phyloP scores from a whole-genome alignment of 2,113 vertebrate genomes.

The Protobothrops mucrosquamatus region DNA sequence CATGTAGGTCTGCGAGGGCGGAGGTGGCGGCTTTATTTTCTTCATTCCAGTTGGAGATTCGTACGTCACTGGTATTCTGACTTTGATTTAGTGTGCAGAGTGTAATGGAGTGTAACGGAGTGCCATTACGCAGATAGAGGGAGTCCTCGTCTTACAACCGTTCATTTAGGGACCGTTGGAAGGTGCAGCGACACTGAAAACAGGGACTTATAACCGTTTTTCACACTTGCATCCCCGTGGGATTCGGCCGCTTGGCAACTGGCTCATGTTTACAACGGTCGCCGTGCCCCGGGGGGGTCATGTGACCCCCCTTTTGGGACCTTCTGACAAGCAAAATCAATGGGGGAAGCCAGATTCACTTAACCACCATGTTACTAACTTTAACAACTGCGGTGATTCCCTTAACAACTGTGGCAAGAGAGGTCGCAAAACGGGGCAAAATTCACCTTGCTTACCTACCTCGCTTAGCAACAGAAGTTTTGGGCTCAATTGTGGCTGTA shows the following conservation, averaged over 20 bases:
- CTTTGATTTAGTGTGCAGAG: neutral
- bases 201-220: neutral
- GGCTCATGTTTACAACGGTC: neutral
- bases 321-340: too few species aligned
- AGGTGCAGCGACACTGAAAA: neutral
- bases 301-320: neutral
- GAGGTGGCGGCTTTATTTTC: neutral
- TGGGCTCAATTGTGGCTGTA: neutral
- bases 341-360: neutral
- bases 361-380: neutral
- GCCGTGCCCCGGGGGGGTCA: neutral
- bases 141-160: neutral
- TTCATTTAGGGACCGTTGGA: neutral
- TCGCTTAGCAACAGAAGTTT: neutral
- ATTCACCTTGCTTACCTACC: neutral
- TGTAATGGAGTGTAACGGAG: too few species aligned
- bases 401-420: neutral
- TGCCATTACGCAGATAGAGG: neutral
- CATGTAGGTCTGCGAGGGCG: too few species aligned
- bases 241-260: neutral
- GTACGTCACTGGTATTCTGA: neutral
- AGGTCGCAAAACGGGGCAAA: neutral
- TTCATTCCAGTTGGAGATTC: neutral
- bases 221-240: neutral
- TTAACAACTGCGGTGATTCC: neutral